phyloP scores from a whole-genome alignment of 2,113 vertebrate species.

The Thamnophis sirtalis region DNA sequence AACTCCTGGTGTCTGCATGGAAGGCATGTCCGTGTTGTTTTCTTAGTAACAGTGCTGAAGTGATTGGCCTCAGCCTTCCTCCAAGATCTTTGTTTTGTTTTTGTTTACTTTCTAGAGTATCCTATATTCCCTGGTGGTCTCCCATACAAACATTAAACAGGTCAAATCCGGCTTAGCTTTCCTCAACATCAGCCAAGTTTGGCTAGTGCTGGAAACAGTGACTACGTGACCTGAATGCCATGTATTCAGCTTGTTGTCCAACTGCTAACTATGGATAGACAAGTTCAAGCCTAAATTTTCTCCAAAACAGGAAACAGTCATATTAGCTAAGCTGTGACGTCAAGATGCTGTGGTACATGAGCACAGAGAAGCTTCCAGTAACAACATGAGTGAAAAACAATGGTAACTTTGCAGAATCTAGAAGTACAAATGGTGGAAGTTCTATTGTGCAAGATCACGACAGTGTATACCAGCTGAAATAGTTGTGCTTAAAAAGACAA shows the following conservation, averaged over 20 bases:
- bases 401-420: neutral
- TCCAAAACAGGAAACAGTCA: neutral
- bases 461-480: neutral
- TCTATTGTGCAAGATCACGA: neutral
- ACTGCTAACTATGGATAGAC: neutral
- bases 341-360: neutral
- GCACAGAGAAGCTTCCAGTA: neutral
- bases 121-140: neutral
- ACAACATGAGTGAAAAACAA: neutral
- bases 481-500: neutral
- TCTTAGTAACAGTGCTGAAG: neutral
- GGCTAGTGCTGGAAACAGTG: neutral
- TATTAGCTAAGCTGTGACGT: neutral
- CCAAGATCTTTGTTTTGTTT: neutral
- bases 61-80: neutral
- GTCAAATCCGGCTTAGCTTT: neutral
- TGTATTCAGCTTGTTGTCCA: neutral
- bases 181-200: neutral
- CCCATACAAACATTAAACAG: neutral
- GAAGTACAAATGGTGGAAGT: neutral
- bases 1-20: neutral
- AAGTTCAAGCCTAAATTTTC: neutral
- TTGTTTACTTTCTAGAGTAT: neutral
- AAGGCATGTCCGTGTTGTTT: neutral
- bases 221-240: neutral